Evolutionary conservation across 2,888 invertebrate genomes (phyloP).

Genomic region (Dolomedes plantarius): DNA sequence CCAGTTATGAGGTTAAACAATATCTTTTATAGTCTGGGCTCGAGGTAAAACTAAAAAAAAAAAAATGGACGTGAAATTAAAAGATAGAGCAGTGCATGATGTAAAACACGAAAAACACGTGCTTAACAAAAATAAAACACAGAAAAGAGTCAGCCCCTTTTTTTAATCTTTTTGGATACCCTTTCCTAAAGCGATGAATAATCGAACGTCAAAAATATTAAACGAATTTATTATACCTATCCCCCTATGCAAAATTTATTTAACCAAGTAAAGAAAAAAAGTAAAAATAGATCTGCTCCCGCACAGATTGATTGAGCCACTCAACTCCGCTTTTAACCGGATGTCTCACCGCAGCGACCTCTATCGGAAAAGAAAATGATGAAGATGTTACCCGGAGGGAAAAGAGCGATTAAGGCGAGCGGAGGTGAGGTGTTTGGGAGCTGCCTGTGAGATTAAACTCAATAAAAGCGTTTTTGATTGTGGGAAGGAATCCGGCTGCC

Average conservation of each 20-base stretch:
- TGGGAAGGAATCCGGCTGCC: constrained; percentile 55
- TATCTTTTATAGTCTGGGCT: no score
- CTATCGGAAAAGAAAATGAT: constrained; percentile 50
- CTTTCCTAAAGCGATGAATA: constrained; percentile 5
- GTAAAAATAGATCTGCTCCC: constrained; percentile 30
- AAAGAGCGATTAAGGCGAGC: constrained; percentile 64
- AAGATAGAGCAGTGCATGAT: no score
- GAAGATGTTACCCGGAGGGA: constrained; percentile 57
- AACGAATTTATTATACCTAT: constrained; percentile 30
- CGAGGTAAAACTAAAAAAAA: no score
- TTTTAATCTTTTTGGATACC: neutral
- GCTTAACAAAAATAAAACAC: neutral
- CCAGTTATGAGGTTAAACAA: no score
- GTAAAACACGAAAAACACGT: neutral
- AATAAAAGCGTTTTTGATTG: constrained; percentile 72
- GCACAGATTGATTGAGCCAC: constrained; percentile 53
- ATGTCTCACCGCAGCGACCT: constrained; percentile 32
- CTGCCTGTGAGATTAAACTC: constrained; percentile 72
- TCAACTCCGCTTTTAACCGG: constrained; percentile 57
- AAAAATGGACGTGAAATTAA: no score
- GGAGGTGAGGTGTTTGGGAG: constrained; percentile 69
- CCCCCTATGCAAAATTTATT: constrained; percentile 5
- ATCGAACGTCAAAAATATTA: constrained; percentile 36
- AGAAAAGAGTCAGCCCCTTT: neutral
- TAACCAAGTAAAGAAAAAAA: neutral